These are phyloP conservation scores for Heliconius congener DNA, from an alignment of 1,140 invertebrate genomes.

Conservation along the genomic window DNA sequence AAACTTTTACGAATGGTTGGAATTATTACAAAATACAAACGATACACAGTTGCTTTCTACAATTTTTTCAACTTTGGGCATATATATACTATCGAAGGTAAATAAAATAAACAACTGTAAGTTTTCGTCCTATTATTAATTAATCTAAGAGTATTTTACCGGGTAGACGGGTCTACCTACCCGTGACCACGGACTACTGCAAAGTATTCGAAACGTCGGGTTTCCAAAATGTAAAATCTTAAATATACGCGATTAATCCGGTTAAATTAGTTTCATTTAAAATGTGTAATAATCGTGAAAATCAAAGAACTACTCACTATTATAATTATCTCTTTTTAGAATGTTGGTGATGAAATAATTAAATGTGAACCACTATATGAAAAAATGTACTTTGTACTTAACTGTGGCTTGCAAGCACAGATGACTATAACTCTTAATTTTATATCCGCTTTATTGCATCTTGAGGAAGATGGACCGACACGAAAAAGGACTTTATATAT, in stretches of 20 bases:
- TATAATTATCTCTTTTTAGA: not conserved
- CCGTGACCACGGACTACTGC: no score
- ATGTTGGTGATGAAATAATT: conserved; percentile 37
- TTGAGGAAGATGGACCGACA: conserved; percentile 32
- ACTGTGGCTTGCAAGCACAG: conserved; percentile 47
- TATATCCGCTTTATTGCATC: conserved; percentile 51
- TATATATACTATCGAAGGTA: conserved; percentile 54
- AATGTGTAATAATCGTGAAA: no score
- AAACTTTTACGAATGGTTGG: conserved; percentile 45
- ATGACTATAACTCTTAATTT: conserved; percentile 56
- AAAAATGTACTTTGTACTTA: conserved; percentile 50
- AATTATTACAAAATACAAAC: conserved; percentile 42
- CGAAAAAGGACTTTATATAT: conserved; percentile 36
- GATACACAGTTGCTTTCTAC: conserved; percentile 50
- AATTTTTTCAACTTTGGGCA: conserved; percentile 55
- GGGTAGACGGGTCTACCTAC: no score
- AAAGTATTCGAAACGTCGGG: no score
- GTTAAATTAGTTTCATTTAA: no score
- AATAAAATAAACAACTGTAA: conserved; percentile 26
- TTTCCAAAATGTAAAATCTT: no score
- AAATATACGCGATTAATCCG: no score
- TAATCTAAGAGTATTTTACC: not conserved
- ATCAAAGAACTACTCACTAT: not conserved
- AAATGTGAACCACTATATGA: conserved; percentile 56
- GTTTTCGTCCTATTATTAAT: no score